These are phyloP conservation scores for Microtus oregoni DNA, from an alignment of 2,113 vertebrate genomes.

Conservation along the genomic window DNA sequence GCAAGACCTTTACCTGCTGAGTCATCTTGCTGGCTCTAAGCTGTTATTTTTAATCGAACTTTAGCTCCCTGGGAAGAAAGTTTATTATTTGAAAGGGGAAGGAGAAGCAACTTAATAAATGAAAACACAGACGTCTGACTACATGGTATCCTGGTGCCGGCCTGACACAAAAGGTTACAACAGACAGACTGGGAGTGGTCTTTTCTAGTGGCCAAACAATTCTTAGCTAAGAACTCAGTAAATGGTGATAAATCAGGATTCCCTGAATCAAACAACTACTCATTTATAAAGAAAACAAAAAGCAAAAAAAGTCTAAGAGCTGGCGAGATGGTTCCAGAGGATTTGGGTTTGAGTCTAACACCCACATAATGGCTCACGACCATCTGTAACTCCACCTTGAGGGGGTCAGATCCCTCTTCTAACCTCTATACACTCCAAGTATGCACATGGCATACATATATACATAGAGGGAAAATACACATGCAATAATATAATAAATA, in stretches of 20 bases:
- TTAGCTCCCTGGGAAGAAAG: constrained; percentile 30
- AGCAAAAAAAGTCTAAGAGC: neutral
- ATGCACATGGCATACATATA: too few relatives aligned
- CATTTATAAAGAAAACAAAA: neutral
- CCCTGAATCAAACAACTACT: neutral
- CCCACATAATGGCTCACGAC: too few relatives aligned
- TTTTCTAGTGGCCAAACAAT: neutral
- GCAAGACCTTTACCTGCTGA: neutral
- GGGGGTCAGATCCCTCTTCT: too few relatives aligned
- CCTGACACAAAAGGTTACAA: neutral
- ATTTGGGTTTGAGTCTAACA: neutral
- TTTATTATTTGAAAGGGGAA: neutral
- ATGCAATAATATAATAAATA: neutral
- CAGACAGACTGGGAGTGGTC: too few relatives aligned
- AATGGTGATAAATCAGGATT: constrained; percentile 19
- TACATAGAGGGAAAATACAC: neutral
- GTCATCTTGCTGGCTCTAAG: neutral
- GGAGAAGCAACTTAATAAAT: neutral
- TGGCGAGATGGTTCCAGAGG: neutral
- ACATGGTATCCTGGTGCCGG: neutral
- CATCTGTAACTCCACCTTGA: neutral
- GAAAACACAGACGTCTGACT: neutral
- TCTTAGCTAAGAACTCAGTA: constrained; percentile 11
- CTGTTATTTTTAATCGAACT: neutral
- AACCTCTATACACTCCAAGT: neutral